Conservation (phyloP, 2,888 invertebrate species). For the Eupsilia transversa region DNA sequence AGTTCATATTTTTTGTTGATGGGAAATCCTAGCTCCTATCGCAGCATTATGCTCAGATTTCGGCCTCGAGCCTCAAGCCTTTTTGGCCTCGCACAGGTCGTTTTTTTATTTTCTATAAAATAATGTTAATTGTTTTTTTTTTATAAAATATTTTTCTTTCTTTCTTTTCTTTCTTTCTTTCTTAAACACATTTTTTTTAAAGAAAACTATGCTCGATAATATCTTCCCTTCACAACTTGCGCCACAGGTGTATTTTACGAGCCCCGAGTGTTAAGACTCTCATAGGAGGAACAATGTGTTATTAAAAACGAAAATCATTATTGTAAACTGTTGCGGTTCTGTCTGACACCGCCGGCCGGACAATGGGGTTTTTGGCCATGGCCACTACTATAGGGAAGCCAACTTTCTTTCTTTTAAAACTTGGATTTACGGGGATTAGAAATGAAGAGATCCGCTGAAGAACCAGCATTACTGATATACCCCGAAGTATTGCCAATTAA, state of each 20-base stretch:
- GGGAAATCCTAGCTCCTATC: too few relatives aligned
- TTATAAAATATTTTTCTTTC: too few relatives aligned
- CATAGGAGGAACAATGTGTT: conserved; percentile 85
- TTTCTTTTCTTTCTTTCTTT: too few relatives aligned
- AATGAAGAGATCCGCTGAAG: neutral
- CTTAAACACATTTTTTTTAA: too few relatives aligned
- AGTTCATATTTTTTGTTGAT: too few relatives aligned
- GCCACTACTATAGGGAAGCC: conserved; percentile 48
- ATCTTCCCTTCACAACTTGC: conserved; percentile 51
- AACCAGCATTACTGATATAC: neutral
- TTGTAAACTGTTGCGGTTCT: conserved; percentile 72
- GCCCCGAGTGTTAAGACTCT: conserved; percentile 71
- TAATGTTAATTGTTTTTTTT: too few relatives aligned
- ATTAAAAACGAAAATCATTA: conserved; percentile 86
- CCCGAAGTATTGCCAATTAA: neutral
- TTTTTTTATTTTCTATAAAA: too few relatives aligned
- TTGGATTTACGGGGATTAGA: neutral
- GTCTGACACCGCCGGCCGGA: conserved; percentile 64
- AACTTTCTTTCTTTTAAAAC: neutral
- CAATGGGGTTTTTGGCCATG: conserved; percentile 69
- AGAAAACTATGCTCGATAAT: neutral
- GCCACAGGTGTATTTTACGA: conserved; percentile 73
- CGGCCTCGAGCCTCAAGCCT: too few relatives aligned
- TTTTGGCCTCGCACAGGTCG: too few relatives aligned
- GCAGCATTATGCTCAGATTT: too few relatives aligned